phyloP scores from a whole-genome alignment of 2,888 invertebrate genomes.

The Cyaniris semiargus region DNA sequence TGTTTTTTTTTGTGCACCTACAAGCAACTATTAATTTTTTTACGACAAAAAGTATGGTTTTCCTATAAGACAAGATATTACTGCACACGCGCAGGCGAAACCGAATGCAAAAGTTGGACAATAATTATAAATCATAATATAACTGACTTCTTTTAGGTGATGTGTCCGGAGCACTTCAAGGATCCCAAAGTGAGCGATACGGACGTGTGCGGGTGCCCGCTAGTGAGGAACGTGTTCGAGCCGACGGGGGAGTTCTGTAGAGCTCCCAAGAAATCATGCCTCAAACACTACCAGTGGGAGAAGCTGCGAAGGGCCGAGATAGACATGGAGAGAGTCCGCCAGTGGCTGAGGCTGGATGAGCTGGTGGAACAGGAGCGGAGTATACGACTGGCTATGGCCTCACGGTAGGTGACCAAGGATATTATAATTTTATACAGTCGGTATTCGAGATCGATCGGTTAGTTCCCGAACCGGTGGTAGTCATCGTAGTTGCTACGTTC shows the following conservation, averaged over 20 bases:
- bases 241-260: constrained; percentile 92
- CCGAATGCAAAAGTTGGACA: no score
- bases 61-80: no score
- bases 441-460: no score
- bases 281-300: constrained; percentile 97
- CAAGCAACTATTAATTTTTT: no score
- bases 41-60: no score
- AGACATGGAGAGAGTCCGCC: constrained; percentile 94
- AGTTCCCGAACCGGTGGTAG: no score
- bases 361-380: constrained; percentile 95
- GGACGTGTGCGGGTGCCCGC: constrained; percentile 96
- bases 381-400: constrained; percentile 85
- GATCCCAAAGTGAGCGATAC: constrained; percentile 92
- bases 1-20: no score
- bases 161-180: constrained; percentile 99
- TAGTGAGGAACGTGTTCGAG: constrained; percentile 91
- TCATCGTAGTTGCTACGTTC: no score
- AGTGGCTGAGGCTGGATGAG: constrained; percentile 97
- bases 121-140: no score
- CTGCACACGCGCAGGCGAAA: no score
- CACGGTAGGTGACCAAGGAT: constrained; percentile 53
- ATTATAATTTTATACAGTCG: no score
- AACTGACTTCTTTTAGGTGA: no score
- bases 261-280: constrained; percentile 93
- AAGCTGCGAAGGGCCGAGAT: constrained; percentile 96